phyloP scores from a whole-genome alignment of 2,888 invertebrate species.

The Papilio demoleus region DNA sequence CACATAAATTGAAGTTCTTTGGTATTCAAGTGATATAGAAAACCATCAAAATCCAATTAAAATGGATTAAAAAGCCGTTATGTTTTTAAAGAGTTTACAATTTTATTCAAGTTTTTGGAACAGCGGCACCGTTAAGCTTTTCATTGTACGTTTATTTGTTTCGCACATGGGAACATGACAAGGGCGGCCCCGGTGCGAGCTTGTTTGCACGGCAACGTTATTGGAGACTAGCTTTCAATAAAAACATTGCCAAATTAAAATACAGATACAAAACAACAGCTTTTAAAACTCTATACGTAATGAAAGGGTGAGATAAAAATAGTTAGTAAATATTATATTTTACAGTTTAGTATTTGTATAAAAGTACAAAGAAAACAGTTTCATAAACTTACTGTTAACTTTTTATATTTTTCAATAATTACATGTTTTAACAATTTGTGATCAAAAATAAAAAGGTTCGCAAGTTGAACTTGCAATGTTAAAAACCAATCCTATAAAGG shows the following conservation, averaged over 20 bases:
- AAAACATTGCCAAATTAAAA: conserved; percentile 22
- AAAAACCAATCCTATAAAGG: too few species aligned
- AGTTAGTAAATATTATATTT: not conserved
- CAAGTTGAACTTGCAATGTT: too few species aligned
- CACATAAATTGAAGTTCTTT: not conserved
- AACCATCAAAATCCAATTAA: not conserved
- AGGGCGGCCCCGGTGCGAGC: conserved; percentile 27
- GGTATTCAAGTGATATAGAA: not conserved
- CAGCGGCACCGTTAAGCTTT: conserved; percentile 22
- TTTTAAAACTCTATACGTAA: conserved; percentile 3
- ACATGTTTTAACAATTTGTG: too few species aligned
- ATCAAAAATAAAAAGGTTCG: too few species aligned
- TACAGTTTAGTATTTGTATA: not conserved
- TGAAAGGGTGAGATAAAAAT: not conserved
- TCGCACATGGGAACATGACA: conserved; percentile 36
- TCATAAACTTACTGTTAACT: too few species aligned
- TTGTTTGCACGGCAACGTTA: conserved; percentile 28
- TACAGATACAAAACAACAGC: conserved; percentile 1
- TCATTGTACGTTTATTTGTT: conserved; percentile 28
- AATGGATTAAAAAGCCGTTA: not conserved
- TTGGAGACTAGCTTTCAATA: conserved; percentile 30
- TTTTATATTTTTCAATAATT: too few species aligned
- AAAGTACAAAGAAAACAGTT: not conserved
- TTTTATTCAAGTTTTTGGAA: conserved; percentile 2
- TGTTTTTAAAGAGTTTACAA: conserved; percentile 1